Evolutionary conservation across 2,888 invertebrate genomes (phyloP), one percentile per base, ranked within the genome.

Genomic region (Spodoptera picta): DNA sequence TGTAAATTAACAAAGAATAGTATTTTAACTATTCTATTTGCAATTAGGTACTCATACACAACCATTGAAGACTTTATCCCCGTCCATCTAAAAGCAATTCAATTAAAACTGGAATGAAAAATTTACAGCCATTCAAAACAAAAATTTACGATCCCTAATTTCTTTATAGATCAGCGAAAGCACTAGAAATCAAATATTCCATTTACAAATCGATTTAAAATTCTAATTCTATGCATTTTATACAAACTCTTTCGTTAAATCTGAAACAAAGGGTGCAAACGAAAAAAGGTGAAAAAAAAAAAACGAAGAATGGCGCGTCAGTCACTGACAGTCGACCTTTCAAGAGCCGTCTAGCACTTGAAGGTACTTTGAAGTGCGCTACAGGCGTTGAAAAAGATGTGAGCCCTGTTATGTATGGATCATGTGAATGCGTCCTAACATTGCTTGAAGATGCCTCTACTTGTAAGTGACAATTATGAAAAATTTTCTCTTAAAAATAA

Each of bases 271-370:
- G 66, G 65, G 45, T 62, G 55, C 45, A 64, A 69, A 57, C 60
- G 59, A 76, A 75, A 70, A 77, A 72, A 55, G 47, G 55, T 60
- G 74, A 72, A 69, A 71, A 79, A 78, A 76, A n/a, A n/a, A 72
- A 36, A 36, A 36, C 36, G 65, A 65, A 75, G 81, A 81, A 78
- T 79, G 73, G 71, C 79, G 74, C 66, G 76, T 76, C 77, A 76
- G 73, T 79, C 77, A 79, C 62, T 77, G 79, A 70, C 74, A 63
- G 75, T 69, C 73, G 80, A 82, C 85, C 83, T 83, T 83, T 79
- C 66, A 72, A 84, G 83, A 63, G 79, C 56, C 67, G 80, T 69
- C 82, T 74, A 53, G 76, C 64, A 77, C 73, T 80, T 75, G 65
- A 60, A 77, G 75, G 64, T 68, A 66, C 80, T 77, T 75, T 80